These are phyloP conservation scores for Onthophagus sagittarius DNA, from an alignment of 2,888 invertebrate species.

Conservation along the genomic window DNA sequence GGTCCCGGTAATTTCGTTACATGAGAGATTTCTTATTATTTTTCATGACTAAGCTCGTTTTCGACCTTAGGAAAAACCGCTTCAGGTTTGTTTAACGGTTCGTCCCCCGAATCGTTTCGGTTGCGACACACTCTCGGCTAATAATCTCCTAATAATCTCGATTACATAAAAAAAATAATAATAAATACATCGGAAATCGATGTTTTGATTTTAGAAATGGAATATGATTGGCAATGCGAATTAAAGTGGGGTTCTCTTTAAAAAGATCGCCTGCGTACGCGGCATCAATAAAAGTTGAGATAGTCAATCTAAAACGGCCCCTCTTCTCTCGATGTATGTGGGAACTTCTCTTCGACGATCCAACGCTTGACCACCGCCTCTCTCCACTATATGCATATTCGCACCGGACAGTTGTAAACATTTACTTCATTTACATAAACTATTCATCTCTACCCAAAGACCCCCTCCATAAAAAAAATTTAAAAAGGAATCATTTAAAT, in stretches of 20 bases:
- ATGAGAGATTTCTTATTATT: conserved; percentile 10
- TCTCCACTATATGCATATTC: neutral
- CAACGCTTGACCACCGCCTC: neutral
- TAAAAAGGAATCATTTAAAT: too few species aligned
- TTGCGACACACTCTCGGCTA: neutral
- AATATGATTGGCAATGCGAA: neutral
- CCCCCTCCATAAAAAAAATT: neutral
- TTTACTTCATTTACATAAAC: neutral
- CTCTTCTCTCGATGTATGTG: neutral
- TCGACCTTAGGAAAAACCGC: neutral
- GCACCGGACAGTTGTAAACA: neutral
- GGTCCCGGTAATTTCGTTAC: conserved; percentile 4
- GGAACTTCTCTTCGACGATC: neutral
- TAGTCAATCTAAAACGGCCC: neutral
- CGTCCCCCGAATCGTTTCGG: neutral
- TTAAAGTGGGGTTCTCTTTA: neutral
- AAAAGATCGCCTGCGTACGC: neutral
- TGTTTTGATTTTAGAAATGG: too few species aligned
- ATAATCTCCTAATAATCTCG: neutral
- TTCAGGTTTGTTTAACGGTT: neutral
- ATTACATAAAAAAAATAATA: too few species aligned
- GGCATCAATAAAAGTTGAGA: neutral
- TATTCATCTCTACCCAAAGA: neutral
- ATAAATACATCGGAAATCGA: too few species aligned
- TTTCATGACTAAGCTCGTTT: conserved; percentile 6